Conservation (phyloP, 2,113 vertebrate species). For the Capreolus pygargus region DNA sequence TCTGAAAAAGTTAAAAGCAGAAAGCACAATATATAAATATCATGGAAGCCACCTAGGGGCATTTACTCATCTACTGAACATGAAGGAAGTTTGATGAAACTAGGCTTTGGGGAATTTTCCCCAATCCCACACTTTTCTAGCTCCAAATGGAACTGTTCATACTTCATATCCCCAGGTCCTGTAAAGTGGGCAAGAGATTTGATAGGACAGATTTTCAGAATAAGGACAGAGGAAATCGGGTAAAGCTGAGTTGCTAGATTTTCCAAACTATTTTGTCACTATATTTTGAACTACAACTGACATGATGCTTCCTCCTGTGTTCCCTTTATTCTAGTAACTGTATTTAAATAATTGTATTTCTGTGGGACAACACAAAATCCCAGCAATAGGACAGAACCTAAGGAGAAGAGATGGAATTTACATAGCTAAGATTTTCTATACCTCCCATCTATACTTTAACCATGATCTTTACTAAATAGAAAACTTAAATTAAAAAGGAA, state of each 20-base stretch:
- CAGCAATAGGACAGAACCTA: background rate
- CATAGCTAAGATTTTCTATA: background rate
- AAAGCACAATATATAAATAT: background rate
- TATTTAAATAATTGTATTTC: background rate
- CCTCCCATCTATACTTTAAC: background rate
- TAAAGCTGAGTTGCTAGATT: background rate
- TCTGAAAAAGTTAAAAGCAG: slow-evolving; percentile 5
- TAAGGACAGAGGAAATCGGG: background rate
- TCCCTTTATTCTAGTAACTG: background rate
- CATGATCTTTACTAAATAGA: background rate
- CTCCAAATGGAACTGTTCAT: background rate
- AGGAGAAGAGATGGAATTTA: background rate
- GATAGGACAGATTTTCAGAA: background rate
- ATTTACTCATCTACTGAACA: background rate
- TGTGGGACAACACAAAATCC: background rate
- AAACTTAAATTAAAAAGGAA: background rate
- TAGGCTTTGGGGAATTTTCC: background rate
- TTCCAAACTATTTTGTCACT: background rate
- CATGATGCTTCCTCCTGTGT: background rate
- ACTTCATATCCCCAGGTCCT: background rate
- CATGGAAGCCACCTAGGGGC: background rate
- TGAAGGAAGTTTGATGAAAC: slow-evolving; percentile 5
- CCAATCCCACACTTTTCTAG: background rate
- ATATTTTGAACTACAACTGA: background rate
- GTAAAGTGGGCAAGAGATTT: background rate